Evolutionary conservation across 1,140 invertebrate genomes (phyloP).

Genomic region (Rhynchophorus ferrugineus): DNA sequence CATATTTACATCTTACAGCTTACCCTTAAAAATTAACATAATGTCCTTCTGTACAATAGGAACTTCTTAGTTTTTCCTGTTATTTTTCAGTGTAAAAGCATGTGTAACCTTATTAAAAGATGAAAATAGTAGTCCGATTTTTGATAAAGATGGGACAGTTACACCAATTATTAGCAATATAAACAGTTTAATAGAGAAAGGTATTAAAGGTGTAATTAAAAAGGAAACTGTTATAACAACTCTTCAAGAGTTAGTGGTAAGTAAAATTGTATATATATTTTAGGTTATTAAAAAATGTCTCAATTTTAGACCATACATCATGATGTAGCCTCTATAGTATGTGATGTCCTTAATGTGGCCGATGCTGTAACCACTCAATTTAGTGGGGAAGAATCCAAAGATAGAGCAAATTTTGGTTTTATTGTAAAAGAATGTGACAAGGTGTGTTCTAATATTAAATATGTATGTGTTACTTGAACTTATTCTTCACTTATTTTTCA

Average conservation of each 20-base stretch:
- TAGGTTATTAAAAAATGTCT: background rate
- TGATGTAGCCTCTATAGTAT: conserved; percentile 66
- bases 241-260: conserved; percentile 62
- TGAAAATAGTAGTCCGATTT: conserved; percentile 46
- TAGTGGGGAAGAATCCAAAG: conserved; percentile 52
- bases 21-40: no score
- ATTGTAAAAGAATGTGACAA: conserved; percentile 71
- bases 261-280: conserved; percentile 30
- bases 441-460: conserved; percentile 34
- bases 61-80: no score
- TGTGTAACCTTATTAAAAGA: conserved; percentile 48
- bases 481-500: conserved; percentile 37
- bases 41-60: no score
- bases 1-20: no score
- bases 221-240: conserved; percentile 60
- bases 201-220: conserved; percentile 59
- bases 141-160: conserved; percentile 46
- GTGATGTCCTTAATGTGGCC: conserved; percentile 70
- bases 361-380: conserved; percentile 59
- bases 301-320: conserved; percentile 59
- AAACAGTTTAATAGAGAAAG: conserved; percentile 59
- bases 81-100: conserved; percentile 48
- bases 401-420: conserved; percentile 65
- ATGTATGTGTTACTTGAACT: conserved; percentile 1
- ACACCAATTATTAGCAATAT: conserved; percentile 48